These are phyloP conservation scores for Trichogramma evanescens DNA, from an alignment of 2,888 invertebrate species.

Conservation along the genomic window DNA sequence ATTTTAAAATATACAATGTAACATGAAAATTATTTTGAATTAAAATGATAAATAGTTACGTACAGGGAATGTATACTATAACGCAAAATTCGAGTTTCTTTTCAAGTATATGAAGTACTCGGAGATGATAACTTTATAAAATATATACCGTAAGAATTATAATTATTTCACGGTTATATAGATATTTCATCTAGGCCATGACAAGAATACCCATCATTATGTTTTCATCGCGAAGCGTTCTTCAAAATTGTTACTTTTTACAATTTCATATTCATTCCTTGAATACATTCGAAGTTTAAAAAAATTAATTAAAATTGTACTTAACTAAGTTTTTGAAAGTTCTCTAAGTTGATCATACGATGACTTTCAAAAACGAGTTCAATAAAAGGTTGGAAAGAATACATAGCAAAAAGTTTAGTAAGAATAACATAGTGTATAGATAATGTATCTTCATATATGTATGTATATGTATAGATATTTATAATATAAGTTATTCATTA, in stretches of 20 bases:
- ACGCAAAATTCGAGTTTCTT: not conserved
- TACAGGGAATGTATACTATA: not conserved
- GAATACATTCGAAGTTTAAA: slow-evolving; percentile 10
- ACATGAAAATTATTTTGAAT: slow-evolving; percentile 13
- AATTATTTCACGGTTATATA: not conserved
- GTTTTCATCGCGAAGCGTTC: too few species aligned
- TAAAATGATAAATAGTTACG: not conserved
- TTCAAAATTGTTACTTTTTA: too few species aligned
- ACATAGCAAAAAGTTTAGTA: slow-evolving; percentile 14
- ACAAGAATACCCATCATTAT: not conserved
- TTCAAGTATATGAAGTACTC: not conserved
- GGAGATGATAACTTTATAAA: not conserved
- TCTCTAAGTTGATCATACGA: too few species aligned
- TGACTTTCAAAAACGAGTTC: too few species aligned
- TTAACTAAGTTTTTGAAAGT: too few species aligned
- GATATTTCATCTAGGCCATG: not conserved
- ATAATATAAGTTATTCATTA: slow-evolving; percentile 20
- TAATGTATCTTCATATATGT: slow-evolving; percentile 11
- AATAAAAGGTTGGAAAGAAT: not conserved
- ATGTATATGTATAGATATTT: slow-evolving; percentile 7
- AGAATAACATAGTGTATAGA: slow-evolving; percentile 15
- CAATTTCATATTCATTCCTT: too few species aligned
- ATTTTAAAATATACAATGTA: slow-evolving; percentile 17
- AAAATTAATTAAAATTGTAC: not conserved
- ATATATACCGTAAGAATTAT: not conserved